These are phyloP conservation scores for Thrips palmi DNA, from an alignment of 1,140 invertebrate genomes.

Conservation along the genomic window DNA sequence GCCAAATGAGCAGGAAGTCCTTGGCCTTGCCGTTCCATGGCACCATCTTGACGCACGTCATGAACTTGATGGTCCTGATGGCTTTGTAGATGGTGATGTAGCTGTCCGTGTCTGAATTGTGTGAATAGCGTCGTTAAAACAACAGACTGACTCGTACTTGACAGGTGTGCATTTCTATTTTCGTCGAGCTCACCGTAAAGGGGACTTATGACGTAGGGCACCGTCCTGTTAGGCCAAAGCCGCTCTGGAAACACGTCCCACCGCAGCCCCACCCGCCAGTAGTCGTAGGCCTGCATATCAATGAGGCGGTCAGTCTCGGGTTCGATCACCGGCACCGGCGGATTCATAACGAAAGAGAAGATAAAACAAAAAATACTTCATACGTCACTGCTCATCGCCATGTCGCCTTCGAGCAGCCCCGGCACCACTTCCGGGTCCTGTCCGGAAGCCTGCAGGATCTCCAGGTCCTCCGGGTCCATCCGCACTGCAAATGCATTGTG, in stretches of 20 bases:
- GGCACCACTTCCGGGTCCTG: constrained; percentile 45
- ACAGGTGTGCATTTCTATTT: neutral
- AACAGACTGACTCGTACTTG: neutral
- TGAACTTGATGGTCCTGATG: constrained; percentile 34
- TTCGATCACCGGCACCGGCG: neutral
- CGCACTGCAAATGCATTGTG: constrained; percentile 10
- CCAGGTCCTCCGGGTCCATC: constrained; percentile 11
- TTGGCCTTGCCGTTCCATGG: constrained; percentile 37
- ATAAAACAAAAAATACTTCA: constrained; percentile 3
- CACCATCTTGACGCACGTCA: constrained; percentile 39
- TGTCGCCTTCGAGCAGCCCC: constrained; percentile 47
- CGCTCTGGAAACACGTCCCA: constrained; percentile 46
- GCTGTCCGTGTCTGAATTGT: constrained; percentile 30
- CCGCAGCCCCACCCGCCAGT: constrained; percentile 37
- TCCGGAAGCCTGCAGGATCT: constrained; percentile 15
- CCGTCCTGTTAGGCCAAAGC: constrained; percentile 34
- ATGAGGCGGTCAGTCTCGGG: neutral
- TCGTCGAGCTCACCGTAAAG: constrained; percentile 29
- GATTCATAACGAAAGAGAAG: constrained; percentile 1
- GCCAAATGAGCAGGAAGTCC: constrained; percentile 44
- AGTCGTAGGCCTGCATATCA: constrained; percentile 23
- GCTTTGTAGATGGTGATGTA: constrained; percentile 36
- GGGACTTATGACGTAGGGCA: constrained; percentile 38
- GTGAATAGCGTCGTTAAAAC: constrained; percentile 9
- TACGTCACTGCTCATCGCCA: constrained; percentile 34